These are phyloP conservation scores for Thaleichthys pacificus DNA, from an alignment of 2,797 vertebrate genomes.

Conservation along the genomic window DNA sequence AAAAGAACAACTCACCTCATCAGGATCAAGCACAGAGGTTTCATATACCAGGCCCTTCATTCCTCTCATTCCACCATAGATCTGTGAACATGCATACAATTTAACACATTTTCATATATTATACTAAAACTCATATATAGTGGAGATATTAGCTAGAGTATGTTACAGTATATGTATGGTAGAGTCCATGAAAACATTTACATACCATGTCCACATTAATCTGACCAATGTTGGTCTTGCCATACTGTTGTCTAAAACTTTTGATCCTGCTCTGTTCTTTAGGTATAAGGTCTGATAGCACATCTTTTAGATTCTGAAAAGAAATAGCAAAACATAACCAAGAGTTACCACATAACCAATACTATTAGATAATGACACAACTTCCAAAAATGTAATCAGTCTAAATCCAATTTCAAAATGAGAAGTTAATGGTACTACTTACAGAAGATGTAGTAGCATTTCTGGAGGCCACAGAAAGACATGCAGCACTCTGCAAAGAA, in stretches of 20 bases:
- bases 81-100: slow-evolving; percentile 63
- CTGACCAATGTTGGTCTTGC: slow-evolving; percentile 89
- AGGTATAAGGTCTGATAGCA: slow-evolving; percentile 86
- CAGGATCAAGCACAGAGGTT: slow-evolving; percentile 93
- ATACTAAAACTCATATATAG: too few species aligned
- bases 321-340: background rate
- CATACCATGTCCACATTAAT: slow-evolving; percentile 95
- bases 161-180: background rate
- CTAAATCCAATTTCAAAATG: background rate
- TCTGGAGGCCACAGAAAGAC: slow-evolving; percentile 84
- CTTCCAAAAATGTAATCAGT: background rate
- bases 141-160: background rate
- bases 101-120: background rate
- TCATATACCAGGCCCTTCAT: slow-evolving; percentile 97
- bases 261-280: slow-evolving; percentile 93
- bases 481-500: slow-evolving; percentile 79
- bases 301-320: slow-evolving; percentile 89
- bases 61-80: slow-evolving; percentile 94
- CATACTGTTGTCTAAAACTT: slow-evolving; percentile 90
- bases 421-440: slow-evolving; percentile 57
- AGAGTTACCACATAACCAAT: background rate
- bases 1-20: slow-evolving; percentile 80
- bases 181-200: background rate
- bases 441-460: slow-evolving; percentile 86
- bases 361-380: background rate